These are phyloP conservation scores for Chunga burmeisteri DNA, from an alignment of 2,113 vertebrate genomes.

Conservation along the genomic window DNA sequence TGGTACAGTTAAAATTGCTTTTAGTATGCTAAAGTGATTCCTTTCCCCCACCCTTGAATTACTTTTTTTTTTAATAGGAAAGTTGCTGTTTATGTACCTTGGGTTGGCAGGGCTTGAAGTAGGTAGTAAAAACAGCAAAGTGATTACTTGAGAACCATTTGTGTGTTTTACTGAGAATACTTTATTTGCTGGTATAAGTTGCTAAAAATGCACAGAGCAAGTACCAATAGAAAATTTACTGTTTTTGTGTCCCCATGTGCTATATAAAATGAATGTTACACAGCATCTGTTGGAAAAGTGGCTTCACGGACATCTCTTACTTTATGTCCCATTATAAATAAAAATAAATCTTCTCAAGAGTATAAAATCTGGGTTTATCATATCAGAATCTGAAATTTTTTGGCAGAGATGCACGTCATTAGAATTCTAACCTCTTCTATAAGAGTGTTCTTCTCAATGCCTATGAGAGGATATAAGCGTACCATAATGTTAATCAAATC, in stretches of 20 bases:
- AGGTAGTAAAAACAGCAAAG: conserved; percentile 83
- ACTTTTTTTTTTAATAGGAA: conserved; percentile 57
- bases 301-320: conserved; percentile 80
- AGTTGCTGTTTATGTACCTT: conserved; percentile 73
- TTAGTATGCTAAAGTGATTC: conserved; percentile 66
- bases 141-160: conserved; percentile 81
- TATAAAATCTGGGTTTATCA: conserved; percentile 84
- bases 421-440: conserved; percentile 68
- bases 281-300: conserved; percentile 85
- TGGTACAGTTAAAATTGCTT: conserved; percentile 78
- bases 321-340: conserved; percentile 84
- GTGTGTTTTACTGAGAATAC: conserved; percentile 83
- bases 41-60: conserved; percentile 56
- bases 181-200: conserved; percentile 87
- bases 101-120: conserved; percentile 76
- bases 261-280: conserved; percentile 84
- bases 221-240: conserved; percentile 83
- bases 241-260: conserved; percentile 78
- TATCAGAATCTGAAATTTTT: conserved; percentile 77
- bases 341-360: conserved; percentile 87
- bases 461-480: conserved; percentile 67
- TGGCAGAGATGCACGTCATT: conserved; percentile 80
- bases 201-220: conserved; percentile 87
- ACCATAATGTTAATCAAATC: conserved; percentile 80
- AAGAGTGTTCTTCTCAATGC: conserved; percentile 69